phyloP scores from a whole-genome alignment of 2,113 vertebrate genomes.

The Ictalurus furcatus region DNA sequence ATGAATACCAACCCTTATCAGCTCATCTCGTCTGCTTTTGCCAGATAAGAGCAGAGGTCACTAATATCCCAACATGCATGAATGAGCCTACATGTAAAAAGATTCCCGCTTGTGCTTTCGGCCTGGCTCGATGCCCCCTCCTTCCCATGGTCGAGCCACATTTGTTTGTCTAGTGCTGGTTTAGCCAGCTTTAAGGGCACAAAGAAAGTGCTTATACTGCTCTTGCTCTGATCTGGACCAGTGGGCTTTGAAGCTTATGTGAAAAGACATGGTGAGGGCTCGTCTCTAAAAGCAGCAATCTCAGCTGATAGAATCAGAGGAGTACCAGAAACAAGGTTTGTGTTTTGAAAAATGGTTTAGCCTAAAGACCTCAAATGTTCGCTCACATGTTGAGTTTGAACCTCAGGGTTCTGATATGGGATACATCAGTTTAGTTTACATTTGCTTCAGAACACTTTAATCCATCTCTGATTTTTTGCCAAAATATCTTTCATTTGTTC shows the following conservation, averaged over 20 bases:
- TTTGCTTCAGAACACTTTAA: neutral
- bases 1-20: neutral
- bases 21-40: neutral
- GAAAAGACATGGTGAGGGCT: constrained; percentile 38
- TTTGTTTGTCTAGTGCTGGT: constrained; percentile 62
- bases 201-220: constrained; percentile 70
- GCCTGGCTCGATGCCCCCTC: constrained; percentile 54
- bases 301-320: constrained; percentile 4
- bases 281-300: neutral
- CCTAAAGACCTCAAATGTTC: neutral
- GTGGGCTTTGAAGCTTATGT: constrained; percentile 65
- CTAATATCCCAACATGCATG: constrained; percentile 47
- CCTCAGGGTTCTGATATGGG: neutral
- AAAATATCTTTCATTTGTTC: neutral
- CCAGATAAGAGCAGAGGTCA: constrained; percentile 46
- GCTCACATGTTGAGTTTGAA: neutral
- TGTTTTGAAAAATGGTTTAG: neutral
- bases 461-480: constrained; percentile 38
- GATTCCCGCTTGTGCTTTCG: constrained; percentile 49
- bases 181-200: constrained; percentile 67
- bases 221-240: constrained; percentile 44
- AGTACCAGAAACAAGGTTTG: neutral
- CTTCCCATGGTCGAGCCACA: constrained; percentile 48
- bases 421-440: neutral
- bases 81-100: constrained; percentile 51